Evolutionary conservation across 1,140 invertebrate species (phyloP).

Genomic region (Pseudomyrmex sp.): DNA sequence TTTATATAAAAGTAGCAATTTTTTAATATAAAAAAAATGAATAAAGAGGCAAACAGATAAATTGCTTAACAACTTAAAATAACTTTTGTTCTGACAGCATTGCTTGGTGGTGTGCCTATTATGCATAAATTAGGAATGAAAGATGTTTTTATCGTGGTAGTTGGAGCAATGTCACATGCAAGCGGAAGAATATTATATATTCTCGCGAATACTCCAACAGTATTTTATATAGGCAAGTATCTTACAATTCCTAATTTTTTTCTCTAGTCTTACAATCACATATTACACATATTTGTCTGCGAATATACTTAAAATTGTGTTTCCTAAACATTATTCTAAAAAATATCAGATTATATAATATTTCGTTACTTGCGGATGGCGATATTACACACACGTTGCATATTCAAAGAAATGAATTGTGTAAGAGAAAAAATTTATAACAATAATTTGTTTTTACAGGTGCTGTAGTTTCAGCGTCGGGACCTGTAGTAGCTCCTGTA

Average conservation of each 20-base stretch:
- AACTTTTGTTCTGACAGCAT: slow-evolving; percentile 76
- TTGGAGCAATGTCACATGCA: slow-evolving; percentile 89
- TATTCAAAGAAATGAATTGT: neutral
- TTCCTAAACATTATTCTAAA: neutral
- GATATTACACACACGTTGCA: neutral
- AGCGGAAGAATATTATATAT: slow-evolving; percentile 88
- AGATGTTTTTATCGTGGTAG: slow-evolving; percentile 90
- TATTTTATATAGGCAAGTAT: slow-evolving; percentile 88
- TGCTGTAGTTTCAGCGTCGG: slow-evolving; percentile 88
- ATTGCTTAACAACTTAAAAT: neutral
- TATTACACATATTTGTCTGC: neutral
- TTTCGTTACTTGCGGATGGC: too few species aligned
- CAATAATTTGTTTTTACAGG: slow-evolving; percentile 80
- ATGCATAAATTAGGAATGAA: slow-evolving; percentile 88
- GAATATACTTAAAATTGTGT: too few species aligned
- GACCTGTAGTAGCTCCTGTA: slow-evolving; percentile 90
- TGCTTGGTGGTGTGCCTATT: slow-evolving; percentile 89
- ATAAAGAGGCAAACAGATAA: neutral
- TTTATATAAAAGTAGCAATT: neutral
- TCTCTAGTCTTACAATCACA: neutral
- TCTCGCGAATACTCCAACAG: slow-evolving; percentile 83
- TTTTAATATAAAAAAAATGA: neutral
- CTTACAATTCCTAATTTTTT: slow-evolving; percentile 13
- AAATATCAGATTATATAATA: neutral
- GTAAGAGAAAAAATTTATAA: neutral